Base-by-base conservation (phyloP, 2,888 invertebrate species). In the Catocala sponsa region DNA sequence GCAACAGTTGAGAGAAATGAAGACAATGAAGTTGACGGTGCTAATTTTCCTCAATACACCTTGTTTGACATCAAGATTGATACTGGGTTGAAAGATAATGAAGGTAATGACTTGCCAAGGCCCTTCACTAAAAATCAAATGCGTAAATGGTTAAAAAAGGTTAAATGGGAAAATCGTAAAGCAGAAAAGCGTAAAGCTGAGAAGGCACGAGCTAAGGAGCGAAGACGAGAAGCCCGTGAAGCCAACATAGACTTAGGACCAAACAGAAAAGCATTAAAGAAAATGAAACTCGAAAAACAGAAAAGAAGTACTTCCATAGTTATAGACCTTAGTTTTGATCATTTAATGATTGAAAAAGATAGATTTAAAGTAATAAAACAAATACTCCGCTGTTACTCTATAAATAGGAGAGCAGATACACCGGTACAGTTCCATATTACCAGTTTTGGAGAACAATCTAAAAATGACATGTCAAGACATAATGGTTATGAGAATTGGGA, bases 401-500 rank as follows among this genome's bases (percentile, higher is more conserved):
- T 97, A 61, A 99, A 99, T 86, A 95, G 99, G 78, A 94, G 99
- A 80, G 96, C 97, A 2, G 84, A 91, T 12, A 95, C 96, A 63
- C 99, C 99, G 0, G 90, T 98, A 79, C 97, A 98, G 84, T 96
- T 98, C 72, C 96, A 98, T 83, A 95, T 99, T 44, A 97, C 97
- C 1, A 98, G 97, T 87, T 97, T 99, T 63, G 91, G 95, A 42
- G 98, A 98, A 1, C 95, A 96, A 81, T 96, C 97, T 4, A 96
- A 97, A 85, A 93, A 95, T 68, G 96, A 97, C 76, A 96, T 99
- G 91, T 95, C 96, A 46, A 96, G 97, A 78, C 97, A 98, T 79
- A 97, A 97, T 85, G 98, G 99, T 41, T 98, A 97, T 91, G 96
- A 97, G 89, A 96, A 98, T 86, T 99, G 99, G 99, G 98, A 99